A percentile compares a stretch with the other conserved stretches of the same genome.
Evolutionary conservation across 2,113 vertebrate genomes (phyloP).

Genomic region (Hippocampus mohnikei): DNA sequence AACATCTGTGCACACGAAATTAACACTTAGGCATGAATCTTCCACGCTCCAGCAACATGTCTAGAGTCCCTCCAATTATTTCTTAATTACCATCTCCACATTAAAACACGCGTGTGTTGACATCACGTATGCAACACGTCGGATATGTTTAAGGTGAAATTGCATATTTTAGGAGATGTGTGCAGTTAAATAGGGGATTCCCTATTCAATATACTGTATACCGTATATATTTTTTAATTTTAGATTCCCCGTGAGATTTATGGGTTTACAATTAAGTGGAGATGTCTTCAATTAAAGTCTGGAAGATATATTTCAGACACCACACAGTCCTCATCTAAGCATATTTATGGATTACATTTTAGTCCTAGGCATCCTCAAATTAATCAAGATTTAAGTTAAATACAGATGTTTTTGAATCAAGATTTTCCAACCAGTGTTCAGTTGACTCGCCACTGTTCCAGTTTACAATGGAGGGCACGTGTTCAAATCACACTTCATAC

Average conservation of each 20-base stretch:
- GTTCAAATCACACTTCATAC: background rate
- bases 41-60: conserved; percentile 83
- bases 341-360: background rate
- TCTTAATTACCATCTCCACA: conserved; percentile 79
- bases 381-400: background rate
- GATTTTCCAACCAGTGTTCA: background rate
- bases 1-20: conserved; percentile 90
- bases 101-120: conserved; percentile 41
- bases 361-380: background rate
- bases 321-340: background rate
- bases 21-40: conserved; percentile 84
- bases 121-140: conserved; percentile 15
- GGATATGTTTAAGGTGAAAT: conserved; percentile 26
- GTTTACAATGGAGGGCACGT: background rate
- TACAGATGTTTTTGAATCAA: background rate
- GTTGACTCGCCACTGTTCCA: background rate
- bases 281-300: background rate
- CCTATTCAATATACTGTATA: too few relatives aligned
- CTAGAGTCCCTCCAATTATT: conserved; percentile 84
- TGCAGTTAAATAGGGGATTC: background rate
- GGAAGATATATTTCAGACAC: background rate
- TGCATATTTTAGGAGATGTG: background rate
- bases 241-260: background rate
- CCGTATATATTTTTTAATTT: background rate
- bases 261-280: background rate